Evolutionary conservation across 2,113 vertebrate genomes (phyloP).

Genomic region (Melanotaenia duboulayi): DNA sequence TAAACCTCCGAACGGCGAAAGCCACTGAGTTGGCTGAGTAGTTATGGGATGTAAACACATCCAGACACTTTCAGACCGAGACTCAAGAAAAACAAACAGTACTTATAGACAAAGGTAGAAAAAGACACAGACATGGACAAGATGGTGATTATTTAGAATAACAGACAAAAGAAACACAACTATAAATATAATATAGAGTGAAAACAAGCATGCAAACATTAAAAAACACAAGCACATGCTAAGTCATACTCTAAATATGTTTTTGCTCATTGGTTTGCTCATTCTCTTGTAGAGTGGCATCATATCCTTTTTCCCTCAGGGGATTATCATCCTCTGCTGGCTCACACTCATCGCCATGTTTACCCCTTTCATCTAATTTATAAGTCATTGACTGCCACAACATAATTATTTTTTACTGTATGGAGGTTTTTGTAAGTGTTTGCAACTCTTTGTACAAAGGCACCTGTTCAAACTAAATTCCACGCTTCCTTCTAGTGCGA

Average conservation of each 20-base stretch:
- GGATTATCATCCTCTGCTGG: slow-evolving; percentile 35
- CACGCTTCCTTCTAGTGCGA: slow-evolving; percentile 31
- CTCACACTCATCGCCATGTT: slow-evolving; percentile 14
- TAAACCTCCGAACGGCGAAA: slow-evolving; percentile 90
- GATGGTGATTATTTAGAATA: slow-evolving; percentile 46
- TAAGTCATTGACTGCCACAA: slow-evolving; percentile 56
- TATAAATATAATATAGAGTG: slow-evolving; percentile 48
- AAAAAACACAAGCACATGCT: slow-evolving; percentile 54
- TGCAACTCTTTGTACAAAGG: slow-evolving; percentile 75
- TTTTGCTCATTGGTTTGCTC: slow-evolving; percentile 43
- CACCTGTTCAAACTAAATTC: slow-evolving; percentile 55
- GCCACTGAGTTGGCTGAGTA: slow-evolving; percentile 83
- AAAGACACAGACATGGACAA: slow-evolving; percentile 22
- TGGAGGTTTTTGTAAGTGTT: slow-evolving; percentile 89
- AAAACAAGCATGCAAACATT: slow-evolving; percentile 73
- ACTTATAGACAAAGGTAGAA: slow-evolving; percentile 17
- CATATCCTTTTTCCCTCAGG: slow-evolving; percentile 23
- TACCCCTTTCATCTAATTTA: slow-evolving; percentile 36
- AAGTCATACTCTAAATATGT: slow-evolving; percentile 35
- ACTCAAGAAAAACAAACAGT: not conserved
- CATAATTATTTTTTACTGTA: slow-evolving; percentile 76
- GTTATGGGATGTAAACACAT: slow-evolving; percentile 18
- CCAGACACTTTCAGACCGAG: slow-evolving; percentile 21
- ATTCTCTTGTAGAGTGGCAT: slow-evolving; percentile 11
- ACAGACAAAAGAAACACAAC: slow-evolving; percentile 52